Evolutionary conservation across 2,113 vertebrate species (phyloP), one percentile per base, ranked within the genome.

Genomic region (Zosterops pallidus): DNA sequence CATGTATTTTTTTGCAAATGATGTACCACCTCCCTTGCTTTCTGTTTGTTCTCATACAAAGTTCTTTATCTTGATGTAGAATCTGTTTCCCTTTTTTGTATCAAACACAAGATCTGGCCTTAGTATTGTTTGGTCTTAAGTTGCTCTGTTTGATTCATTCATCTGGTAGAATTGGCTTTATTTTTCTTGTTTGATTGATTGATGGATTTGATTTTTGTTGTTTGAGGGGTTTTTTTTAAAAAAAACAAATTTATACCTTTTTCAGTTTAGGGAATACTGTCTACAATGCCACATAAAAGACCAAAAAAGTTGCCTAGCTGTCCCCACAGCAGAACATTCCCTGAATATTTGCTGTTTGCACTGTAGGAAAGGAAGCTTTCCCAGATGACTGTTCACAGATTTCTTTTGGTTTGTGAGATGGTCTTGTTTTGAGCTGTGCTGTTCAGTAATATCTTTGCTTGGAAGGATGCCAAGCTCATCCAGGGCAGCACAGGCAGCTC

Each of bases 401-500:
- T 86, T 74, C 42, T 65, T 85, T 79, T 89, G 4, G 11, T 80
- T 87, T 74, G 68, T 89, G 53, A 44, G 44, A 37, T 74, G 67
- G 79, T 87, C 67, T 89, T 67, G 72, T 92, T 97, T 81, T 72
- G 85, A 92, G 60, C 70, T 50, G 42, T 55, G 65, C 72, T 96
- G 62, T 87, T 96, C 80, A 53, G 49, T 92, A 83, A 92, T 94
- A 78, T 93, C 89, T 89, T 2, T 70, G 59, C 67, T 80, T 95
- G 92, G 90, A 87, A 90, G 71, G 84, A 63, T 94, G 93, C 94
- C 94, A 95, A 74, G 55, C 91, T 91, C 59, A 85, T 91, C 91
- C 87, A 90, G 95, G 93, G 90, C 90, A 86, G 89, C 70, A 76
- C 76, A 92, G 90, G 81, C 77, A 94, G 96, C 92, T 94, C 64